These are phyloP conservation scores for Lordiphosa fenestrarum DNA, from an alignment of 2,888 invertebrate genomes.

Conservation along the genomic window DNA sequence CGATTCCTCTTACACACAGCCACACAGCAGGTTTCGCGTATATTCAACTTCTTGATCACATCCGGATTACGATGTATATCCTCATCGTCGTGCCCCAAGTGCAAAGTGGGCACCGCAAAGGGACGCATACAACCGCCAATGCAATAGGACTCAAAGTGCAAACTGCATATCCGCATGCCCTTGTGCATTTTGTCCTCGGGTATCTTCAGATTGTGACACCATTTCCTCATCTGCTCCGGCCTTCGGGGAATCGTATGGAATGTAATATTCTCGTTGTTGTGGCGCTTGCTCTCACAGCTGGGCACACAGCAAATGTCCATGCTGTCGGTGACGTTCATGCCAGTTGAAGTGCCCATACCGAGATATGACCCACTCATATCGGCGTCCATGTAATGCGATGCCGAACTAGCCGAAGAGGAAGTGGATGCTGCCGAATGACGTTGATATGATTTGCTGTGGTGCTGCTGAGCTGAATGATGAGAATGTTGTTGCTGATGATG, in stretches of 20 bases:
- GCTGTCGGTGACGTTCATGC: constrained; percentile 57
- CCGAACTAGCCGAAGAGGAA: constrained; percentile 63
- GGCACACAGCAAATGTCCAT: constrained; percentile 75
- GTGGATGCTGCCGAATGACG: constrained; percentile 64
- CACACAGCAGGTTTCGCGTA: constrained; percentile 75
- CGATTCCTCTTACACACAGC: constrained; percentile 72
- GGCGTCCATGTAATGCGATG: constrained; percentile 59
- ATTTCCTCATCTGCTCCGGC: constrained; percentile 74
- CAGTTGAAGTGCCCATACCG: constrained; percentile 32
- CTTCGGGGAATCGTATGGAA: constrained; percentile 75
- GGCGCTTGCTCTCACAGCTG: constrained; percentile 72
- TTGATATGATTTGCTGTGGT: constrained; percentile 50
- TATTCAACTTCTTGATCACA: constrained; percentile 76
- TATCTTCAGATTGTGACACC: constrained; percentile 76
- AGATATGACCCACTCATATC: constrained; percentile 46
- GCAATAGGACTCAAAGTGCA: constrained; percentile 75
- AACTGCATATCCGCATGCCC: constrained; percentile 74
- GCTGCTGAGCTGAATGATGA: constrained; percentile 16
- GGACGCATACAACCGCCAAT: constrained; percentile 78
- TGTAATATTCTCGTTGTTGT: constrained; percentile 71
- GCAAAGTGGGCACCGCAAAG: constrained; percentile 74
- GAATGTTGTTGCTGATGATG: constrained; percentile 36
- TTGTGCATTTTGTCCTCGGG: constrained; percentile 71
- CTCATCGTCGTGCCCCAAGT: constrained; percentile 72
- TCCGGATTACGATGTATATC: constrained; percentile 76